Evolutionary conservation across 2,113 vertebrate genomes (phyloP).

Genomic region (Phrynosoma blainvillii): DNA sequence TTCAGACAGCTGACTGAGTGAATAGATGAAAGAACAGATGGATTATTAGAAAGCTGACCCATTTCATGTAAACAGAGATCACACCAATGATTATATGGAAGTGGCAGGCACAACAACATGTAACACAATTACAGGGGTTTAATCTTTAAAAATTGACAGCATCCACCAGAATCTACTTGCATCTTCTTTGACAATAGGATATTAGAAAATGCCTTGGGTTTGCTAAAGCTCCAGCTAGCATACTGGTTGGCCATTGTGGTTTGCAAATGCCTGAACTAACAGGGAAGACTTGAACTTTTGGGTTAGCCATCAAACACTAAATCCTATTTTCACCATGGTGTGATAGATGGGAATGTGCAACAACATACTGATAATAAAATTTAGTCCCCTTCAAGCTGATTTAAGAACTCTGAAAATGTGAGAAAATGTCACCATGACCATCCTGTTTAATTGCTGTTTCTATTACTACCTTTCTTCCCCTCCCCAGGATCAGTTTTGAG

Average conservation of each 20-base stretch:
- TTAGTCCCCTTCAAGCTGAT: not conserved
- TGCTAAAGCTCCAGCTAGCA: not conserved
- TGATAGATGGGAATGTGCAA: not conserved
- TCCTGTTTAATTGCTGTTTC: not conserved
- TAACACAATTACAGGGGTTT: not conserved
- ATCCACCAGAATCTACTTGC: not conserved
- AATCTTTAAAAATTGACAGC: not conserved
- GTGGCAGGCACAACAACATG: not conserved
- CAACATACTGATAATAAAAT: not conserved
- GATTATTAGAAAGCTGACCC: constrained; percentile 6
- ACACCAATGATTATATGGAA: not conserved
- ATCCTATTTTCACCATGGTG: not conserved
- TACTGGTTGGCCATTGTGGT: not conserved
- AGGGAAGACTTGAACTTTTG: not conserved
- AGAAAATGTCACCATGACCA: not conserved
- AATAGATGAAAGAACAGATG: not conserved
- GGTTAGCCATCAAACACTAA: not conserved
- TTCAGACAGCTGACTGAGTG: constrained; percentile 69
- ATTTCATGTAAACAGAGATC: not conserved
- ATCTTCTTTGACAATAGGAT: not conserved
- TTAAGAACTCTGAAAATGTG: not conserved
- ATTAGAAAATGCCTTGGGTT: not conserved
- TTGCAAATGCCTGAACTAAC: not conserved
- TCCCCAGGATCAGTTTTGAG: not conserved
- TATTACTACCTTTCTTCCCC: not conserved